phyloP scores from a whole-genome alignment of 2,113 vertebrate genomes.

The Callaeas wilsoni region DNA sequence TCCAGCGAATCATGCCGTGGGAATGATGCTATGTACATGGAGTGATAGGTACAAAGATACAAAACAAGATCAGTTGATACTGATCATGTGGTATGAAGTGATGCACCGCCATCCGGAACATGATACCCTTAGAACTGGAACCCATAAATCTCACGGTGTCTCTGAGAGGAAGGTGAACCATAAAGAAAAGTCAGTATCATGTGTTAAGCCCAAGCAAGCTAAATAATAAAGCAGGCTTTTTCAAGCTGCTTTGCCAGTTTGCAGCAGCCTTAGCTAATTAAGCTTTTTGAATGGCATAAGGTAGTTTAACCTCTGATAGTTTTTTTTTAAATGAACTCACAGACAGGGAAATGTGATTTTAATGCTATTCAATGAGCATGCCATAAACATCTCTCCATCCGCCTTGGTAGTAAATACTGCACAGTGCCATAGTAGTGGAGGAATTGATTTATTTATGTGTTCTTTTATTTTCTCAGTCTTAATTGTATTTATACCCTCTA shows the following conservation, averaged over 20 bases:
- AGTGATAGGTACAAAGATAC: background rate
- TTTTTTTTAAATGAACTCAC: background rate
- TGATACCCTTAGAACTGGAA: background rate
- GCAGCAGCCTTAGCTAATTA: background rate
- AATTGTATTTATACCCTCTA: constrained; percentile 3
- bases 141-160: background rate
- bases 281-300: background rate
- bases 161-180: background rate
- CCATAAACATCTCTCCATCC: background rate
- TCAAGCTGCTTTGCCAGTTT: background rate
- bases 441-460: background rate
- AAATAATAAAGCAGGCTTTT: background rate
- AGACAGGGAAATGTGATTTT: background rate
- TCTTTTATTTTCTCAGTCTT: background rate
- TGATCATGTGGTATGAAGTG: background rate
- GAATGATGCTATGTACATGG: background rate
- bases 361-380: background rate
- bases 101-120: background rate
- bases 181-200: background rate
- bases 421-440: background rate
- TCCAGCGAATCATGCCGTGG: background rate
- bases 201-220: background rate
- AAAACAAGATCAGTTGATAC: background rate
- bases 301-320: background rate
- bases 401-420: background rate